These are phyloP conservation scores for Drosophila merina DNA, from an alignment of 2,888 invertebrate species.

Conservation along the genomic window DNA sequence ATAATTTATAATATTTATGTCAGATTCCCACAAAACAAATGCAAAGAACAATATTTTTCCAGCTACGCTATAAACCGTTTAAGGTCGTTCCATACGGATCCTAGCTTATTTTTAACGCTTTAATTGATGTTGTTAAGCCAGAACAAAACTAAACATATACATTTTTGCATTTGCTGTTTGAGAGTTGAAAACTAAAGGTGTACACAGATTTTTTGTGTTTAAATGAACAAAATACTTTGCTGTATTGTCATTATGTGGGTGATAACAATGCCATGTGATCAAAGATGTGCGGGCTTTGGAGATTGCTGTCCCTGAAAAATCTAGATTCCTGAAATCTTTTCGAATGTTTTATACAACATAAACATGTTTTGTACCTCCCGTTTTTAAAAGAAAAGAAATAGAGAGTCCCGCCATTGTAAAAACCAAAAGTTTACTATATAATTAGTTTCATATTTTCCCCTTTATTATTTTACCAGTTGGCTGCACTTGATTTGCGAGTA, in stretches of 20 bases:
- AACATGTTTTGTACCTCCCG: too few species aligned
- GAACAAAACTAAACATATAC: background rate
- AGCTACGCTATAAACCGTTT: too few species aligned
- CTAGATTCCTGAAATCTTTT: background rate
- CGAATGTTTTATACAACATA: background rate
- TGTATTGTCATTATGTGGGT: background rate
- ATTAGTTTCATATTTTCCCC: background rate
- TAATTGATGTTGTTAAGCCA: background rate
- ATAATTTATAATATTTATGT: background rate
- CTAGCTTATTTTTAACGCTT: background rate
- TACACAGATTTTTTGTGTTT: background rate
- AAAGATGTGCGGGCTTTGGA: background rate
- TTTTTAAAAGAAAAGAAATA: too few species aligned
- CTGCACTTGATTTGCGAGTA: constrained; percentile 3
- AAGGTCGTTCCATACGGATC: background rate
- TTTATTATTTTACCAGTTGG: background rate
- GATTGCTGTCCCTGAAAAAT: background rate
- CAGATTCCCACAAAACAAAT: too few species aligned
- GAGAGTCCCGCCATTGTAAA: background rate
- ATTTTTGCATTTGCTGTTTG: background rate
- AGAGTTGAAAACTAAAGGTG: background rate
- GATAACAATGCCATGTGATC: background rate
- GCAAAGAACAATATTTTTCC: too few species aligned
- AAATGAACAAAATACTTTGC: background rate
- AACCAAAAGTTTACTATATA: background rate